A percentile compares a stretch with the other conserved stretches of the same genome.
Conservation (phyloP, 2,113 vertebrate species). For the Daphoenositta chrysoptera region DNA sequence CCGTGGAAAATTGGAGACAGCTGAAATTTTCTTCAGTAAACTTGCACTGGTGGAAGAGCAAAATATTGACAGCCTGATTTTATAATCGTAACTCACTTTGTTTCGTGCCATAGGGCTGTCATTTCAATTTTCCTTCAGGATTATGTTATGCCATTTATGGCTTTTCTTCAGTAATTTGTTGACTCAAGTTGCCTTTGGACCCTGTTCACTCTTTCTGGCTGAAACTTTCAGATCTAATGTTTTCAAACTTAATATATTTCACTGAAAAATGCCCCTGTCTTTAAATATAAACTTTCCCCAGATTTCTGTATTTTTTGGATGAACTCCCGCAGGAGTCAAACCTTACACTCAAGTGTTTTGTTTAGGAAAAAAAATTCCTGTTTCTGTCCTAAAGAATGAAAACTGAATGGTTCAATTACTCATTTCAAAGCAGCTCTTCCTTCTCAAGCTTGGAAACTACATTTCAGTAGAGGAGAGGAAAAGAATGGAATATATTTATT, state of each 20-base stretch:
- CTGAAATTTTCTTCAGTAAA: background rate
- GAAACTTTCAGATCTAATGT: background rate
- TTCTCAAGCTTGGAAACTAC: background rate
- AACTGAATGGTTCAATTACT: background rate
- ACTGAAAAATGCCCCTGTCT: background rate
- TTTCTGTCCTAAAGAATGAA: background rate
- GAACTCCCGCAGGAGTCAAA: background rate
- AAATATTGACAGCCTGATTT: background rate
- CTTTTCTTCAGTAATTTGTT: background rate
- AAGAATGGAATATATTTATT: background rate
- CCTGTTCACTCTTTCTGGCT: background rate
- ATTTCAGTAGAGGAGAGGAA: background rate
- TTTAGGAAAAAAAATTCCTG: background rate
- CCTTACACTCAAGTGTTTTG: background rate
- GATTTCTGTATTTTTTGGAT: background rate
- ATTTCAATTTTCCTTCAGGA: background rate
- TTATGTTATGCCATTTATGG: background rate
- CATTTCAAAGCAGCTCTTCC: background rate
- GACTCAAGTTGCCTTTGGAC: background rate
- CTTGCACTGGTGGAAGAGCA: background rate
- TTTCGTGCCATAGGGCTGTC: background rate
- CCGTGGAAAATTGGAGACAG: background rate
- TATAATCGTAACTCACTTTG: conserved; percentile 16
- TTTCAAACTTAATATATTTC: background rate
- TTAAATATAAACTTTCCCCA: background rate